Evolutionary conservation across 2,113 vertebrate genomes (phyloP), one percentile per base, ranked within the genome.

Genomic region (Aegithalos caudatus): DNA sequence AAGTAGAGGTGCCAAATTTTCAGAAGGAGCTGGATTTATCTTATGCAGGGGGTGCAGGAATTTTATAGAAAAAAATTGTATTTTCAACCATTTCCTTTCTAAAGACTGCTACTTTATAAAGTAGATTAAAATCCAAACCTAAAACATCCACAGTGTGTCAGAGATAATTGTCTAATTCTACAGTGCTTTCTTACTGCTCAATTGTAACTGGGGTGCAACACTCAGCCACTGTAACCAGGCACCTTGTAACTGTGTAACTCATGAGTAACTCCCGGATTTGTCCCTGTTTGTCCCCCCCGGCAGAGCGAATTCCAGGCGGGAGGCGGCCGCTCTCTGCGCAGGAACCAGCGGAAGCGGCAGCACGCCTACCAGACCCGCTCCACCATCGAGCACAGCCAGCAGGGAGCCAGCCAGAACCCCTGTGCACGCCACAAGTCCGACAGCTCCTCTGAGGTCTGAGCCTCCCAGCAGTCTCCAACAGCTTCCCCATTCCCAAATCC

Each of bases 311-410:
- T 97, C 14, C 97, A 98, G 12, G 94, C 95, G 21, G 97, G 98
- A 2, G 97, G 98, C 4, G 98, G 98, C 4, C 98, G 99, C 33
- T 98, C 98, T 15, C 96, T 99, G 88, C 98, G 99, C 38, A 98
- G 98, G 35, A 98, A 98, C 62, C 99, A 99, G 61, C 98, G 98
- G 60, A 99, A 98, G 45, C 98, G 98, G 65, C 98, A 98, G 94
- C 99, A 99, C 31, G 94, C 99, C 29, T 99, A 99, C 87, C 99
- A 99, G 88, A 99, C 99, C 0, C 99, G 99, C 64, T 99, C 99
- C 11, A 98, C 98, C 47, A 99, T 98, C 14, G 99, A 99, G 21
- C 98, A 98, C 78, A 98, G 87, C 50, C 97, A 98, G 2, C 97
- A 97, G 51, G 97, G 95, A 90, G 96, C 93, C 12, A 91, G 91